Conservation (phyloP, 2,113 vertebrate species). For the Rhinopomastus cyanomelas region DNA sequence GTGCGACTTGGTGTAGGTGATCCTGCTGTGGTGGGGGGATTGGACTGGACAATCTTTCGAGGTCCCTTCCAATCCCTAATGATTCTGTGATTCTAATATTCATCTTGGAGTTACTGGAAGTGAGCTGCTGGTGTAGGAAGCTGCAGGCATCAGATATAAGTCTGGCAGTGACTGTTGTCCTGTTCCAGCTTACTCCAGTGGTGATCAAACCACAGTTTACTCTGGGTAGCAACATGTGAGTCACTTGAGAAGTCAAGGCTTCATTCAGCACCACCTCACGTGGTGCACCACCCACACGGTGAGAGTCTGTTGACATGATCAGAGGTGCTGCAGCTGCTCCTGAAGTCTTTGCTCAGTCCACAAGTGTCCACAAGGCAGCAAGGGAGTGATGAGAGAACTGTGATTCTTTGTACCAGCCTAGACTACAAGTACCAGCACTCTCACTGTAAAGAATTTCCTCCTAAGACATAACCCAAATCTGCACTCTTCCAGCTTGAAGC, state of each 20-base stretch:
- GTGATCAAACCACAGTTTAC: background rate
- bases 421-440: too few relatives aligned
- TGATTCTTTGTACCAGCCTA: background rate
- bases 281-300: fast-evolving
- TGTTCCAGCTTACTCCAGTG: fast-evolving
- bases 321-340: background rate
- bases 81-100: too few relatives aligned
- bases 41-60: too few relatives aligned
- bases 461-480: too few relatives aligned
- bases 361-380: background rate
- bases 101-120: background rate
- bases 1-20: too few relatives aligned
- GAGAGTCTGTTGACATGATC: fast-evolving
- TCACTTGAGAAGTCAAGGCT: background rate
- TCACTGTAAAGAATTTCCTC: too few relatives aligned
- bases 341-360: background rate
- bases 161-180: background rate
- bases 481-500: too few relatives aligned
- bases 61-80: too few relatives aligned
- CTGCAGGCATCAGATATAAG: fast-evolving
- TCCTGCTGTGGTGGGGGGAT: too few relatives aligned
- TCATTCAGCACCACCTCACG: fast-evolving
- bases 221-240: background rate
- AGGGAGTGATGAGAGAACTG: background rate
- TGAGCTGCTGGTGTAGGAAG: background rate